phyloP scores from a whole-genome alignment of 2,113 vertebrate species.

The Rostratula benghalensis region DNA sequence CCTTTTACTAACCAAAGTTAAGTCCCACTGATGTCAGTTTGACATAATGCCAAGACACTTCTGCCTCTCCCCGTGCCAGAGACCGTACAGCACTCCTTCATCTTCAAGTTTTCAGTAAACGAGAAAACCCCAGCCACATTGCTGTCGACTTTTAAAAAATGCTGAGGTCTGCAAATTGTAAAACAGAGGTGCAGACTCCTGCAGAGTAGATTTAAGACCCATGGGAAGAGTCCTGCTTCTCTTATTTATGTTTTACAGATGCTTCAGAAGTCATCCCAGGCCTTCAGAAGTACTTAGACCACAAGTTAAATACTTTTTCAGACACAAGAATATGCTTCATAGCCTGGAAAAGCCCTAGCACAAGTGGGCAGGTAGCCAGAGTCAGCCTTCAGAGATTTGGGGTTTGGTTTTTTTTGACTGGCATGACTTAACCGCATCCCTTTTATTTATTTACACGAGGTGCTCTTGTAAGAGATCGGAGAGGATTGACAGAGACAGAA shows the following conservation, averaged over 20 bases:
- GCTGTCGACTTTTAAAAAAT: not conserved
- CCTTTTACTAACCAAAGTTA: not conserved
- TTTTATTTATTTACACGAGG: constrained; percentile 19
- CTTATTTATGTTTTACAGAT: not conserved
- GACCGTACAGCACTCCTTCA: not conserved
- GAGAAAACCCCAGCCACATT: not conserved
- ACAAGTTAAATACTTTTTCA: not conserved
- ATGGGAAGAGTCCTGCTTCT: not conserved
- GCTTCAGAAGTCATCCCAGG: not conserved
- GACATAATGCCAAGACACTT: not conserved
- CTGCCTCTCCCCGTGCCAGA: not conserved
- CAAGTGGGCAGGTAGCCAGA: not conserved
- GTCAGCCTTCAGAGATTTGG: not conserved
- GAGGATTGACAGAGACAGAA: not conserved
- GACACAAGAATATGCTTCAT: not conserved
- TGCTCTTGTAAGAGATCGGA: not conserved
- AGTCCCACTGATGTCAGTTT: not conserved
- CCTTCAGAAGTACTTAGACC: not conserved
- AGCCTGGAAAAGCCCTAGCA: not conserved
- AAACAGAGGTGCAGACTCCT: not conserved
- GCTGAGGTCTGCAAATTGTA: too few species aligned
- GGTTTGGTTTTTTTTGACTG: not conserved
- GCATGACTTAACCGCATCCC: not conserved
- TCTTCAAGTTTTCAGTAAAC: not conserved
- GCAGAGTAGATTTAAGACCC: not conserved